Evolutionary conservation across 1,140 invertebrate genomes (phyloP).

Genomic region (Drosophila teissieri): DNA sequence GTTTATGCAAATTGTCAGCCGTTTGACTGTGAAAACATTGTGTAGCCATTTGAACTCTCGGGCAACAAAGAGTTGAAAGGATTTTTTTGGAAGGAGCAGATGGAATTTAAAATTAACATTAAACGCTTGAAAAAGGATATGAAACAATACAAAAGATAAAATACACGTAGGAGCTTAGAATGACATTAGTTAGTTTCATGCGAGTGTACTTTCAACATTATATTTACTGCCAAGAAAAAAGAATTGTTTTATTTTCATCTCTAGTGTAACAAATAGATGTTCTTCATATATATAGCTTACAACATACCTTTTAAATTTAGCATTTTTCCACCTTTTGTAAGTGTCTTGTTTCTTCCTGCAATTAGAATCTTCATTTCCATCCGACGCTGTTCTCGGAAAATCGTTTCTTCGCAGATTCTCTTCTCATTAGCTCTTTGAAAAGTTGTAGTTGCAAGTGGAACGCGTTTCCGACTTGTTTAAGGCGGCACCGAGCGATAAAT

Average conservation of each 20-base stretch:
- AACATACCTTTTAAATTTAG: background rate
- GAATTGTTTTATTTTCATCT: too few relatives aligned
- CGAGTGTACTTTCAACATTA: too few relatives aligned
- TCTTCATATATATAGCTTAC: too few relatives aligned
- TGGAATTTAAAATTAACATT: constrained; percentile 3
- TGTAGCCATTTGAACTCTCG: constrained; percentile 63
- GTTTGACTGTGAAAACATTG: constrained; percentile 69
- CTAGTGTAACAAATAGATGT: too few relatives aligned
- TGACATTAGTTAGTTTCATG: too few relatives aligned
- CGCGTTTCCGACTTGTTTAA: constrained; percentile 58
- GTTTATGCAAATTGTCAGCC: constrained; percentile 73
- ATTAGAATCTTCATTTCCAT: constrained; percentile 1
- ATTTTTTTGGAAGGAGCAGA: background rate
- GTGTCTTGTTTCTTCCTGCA: constrained; percentile 12
- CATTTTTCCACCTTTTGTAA: background rate
- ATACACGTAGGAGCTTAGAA: too few relatives aligned
- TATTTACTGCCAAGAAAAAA: too few relatives aligned
- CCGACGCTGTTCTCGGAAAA: background rate
- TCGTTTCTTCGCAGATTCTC: background rate
- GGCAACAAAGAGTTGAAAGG: constrained; percentile 3
- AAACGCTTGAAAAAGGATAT: too few relatives aligned
- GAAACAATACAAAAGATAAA: background rate
- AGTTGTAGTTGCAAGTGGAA: constrained; percentile 61
- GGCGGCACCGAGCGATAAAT: constrained; percentile 40
- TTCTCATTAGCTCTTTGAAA: constrained; percentile 33